phyloP scores from a whole-genome alignment of 2,888 invertebrate species.

The Parnassius smintheus region DNA sequence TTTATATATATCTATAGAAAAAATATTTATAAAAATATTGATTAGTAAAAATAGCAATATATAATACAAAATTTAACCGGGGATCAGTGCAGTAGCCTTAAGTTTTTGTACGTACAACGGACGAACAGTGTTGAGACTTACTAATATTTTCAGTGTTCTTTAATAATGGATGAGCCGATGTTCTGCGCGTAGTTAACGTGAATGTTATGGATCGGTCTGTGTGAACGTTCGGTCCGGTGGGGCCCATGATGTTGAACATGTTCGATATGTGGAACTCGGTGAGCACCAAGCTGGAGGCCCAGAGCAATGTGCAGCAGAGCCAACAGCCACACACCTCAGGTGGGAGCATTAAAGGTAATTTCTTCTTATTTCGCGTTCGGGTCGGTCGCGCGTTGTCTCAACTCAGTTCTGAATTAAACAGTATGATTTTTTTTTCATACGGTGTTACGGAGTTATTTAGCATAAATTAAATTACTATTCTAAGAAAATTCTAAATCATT shows the following conservation, averaged over 20 bases:
- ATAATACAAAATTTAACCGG: slow-evolving; percentile 62
- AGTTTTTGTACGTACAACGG: slow-evolving; percentile 65
- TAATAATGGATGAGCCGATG: slow-evolving; percentile 50
- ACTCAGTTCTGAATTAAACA: neutral
- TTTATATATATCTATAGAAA: slow-evolving; percentile 53
- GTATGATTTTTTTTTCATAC: no score
- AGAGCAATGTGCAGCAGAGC: slow-evolving; percentile 82
- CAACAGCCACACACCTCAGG: slow-evolving; percentile 90
- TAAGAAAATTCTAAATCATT: neutral
- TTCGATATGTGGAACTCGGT: slow-evolving; percentile 92
- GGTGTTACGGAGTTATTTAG: no score
- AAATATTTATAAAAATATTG: slow-evolving; percentile 49
- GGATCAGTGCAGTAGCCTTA: slow-evolving; percentile 77
- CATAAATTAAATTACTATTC: neutral
- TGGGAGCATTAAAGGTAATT: slow-evolving; percentile 91
- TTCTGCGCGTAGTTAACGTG: slow-evolving; percentile 29
- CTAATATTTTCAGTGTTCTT: slow-evolving; percentile 51
- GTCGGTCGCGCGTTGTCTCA: slow-evolving; percentile 4
- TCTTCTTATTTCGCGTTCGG: slow-evolving; percentile 49
- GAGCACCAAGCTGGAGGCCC: slow-evolving; percentile 86
- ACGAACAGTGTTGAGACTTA: slow-evolving; percentile 68
- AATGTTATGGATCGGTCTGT: slow-evolving; percentile 43
- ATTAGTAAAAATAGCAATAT: slow-evolving; percentile 50
- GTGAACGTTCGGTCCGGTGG: slow-evolving; percentile 46
- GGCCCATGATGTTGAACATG: slow-evolving; percentile 83